Conservation (phyloP, 2,113 vertebrate species). For the Aegithalos caudatus region DNA sequence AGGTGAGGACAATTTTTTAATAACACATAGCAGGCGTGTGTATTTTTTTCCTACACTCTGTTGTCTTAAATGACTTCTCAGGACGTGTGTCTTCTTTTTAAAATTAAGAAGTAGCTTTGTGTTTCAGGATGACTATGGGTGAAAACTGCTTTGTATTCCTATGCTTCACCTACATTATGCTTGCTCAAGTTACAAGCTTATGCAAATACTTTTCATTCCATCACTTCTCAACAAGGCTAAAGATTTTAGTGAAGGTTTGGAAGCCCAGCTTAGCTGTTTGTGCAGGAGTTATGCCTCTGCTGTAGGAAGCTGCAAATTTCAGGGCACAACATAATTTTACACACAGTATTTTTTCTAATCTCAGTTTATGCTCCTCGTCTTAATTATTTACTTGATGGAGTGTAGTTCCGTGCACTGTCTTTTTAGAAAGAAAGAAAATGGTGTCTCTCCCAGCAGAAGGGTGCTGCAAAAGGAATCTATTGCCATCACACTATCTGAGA, state of each 20-base stretch:
- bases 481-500: neutral
- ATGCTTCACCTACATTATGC: neutral
- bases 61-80: neutral
- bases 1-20: neutral
- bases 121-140: neutral
- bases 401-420: neutral
- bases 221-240: neutral
- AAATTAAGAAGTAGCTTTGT: neutral
- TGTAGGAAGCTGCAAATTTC: neutral
- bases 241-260: neutral
- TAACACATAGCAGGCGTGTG: neutral
- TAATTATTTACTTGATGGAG: neutral
- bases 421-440: neutral
- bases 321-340: neutral
- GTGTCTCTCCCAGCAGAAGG: neutral
- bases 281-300: neutral
- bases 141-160: conserved; percentile 19
- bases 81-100: neutral
- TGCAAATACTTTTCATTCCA: conserved; percentile 12
- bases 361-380: neutral
- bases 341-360: neutral
- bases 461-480: neutral
- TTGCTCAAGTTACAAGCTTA: conserved; percentile 11
- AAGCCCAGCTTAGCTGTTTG: neutral
- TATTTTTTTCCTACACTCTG: neutral